Evolutionary conservation across 2,888 invertebrate genomes (phyloP).

Genomic region (Calameuta filiformis): DNA sequence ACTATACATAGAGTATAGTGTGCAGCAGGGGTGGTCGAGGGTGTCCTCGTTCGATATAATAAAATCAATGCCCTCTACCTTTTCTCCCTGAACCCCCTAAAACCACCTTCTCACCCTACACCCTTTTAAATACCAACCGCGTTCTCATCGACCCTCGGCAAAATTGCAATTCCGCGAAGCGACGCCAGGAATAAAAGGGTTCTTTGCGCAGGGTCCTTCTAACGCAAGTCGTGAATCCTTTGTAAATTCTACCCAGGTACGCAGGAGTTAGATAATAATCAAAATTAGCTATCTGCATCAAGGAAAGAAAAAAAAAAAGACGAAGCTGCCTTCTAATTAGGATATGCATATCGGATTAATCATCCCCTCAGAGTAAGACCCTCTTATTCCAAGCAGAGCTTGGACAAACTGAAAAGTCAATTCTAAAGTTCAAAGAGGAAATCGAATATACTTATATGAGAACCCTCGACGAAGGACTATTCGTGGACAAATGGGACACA

Average conservation of each 20-base stretch:
- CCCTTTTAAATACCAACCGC: background rate
- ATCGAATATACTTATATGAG: background rate
- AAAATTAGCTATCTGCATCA: background rate
- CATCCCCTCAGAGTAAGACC: background rate
- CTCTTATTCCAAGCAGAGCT: background rate
- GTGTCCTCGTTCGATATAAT: background rate
- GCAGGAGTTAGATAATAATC: background rate
- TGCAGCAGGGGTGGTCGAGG: background rate
- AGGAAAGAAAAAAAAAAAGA: background rate
- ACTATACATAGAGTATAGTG: background rate
- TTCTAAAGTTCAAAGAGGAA: slow-evolving; percentile 1
- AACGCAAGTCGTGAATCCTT: background rate
- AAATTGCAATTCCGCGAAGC: background rate
- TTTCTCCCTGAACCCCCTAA: background rate
- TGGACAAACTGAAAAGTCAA: slow-evolving; percentile 27
- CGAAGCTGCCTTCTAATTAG: background rate
- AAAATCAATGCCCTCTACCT: background rate
- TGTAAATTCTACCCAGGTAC: background rate
- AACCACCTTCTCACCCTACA: background rate
- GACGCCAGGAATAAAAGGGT: background rate
- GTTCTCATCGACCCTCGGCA: background rate
- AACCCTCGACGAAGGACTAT: background rate
- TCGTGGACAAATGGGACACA: slow-evolving; percentile 29
- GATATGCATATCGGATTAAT: background rate
- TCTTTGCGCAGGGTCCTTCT: background rate